These are phyloP conservation scores for Pomacea canaliculata DNA, from an alignment of 2,888 invertebrate genomes.

Conservation along the genomic window DNA sequence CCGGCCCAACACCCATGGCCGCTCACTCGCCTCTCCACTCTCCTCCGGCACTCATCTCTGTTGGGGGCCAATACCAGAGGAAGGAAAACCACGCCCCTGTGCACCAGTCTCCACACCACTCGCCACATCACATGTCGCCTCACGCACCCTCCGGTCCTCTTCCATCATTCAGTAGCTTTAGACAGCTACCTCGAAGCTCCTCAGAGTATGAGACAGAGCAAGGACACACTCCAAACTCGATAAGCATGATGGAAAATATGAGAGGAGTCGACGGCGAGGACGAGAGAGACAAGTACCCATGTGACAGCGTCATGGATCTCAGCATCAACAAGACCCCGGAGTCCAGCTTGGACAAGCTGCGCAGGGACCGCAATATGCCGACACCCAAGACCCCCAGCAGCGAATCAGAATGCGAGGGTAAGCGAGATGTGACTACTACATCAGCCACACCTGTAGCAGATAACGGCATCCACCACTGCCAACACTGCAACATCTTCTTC, in stretches of 20 bases:
- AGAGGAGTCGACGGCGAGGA: conserved; percentile 3
- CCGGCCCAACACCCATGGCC: conserved; percentile 16
- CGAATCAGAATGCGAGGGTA: conserved; percentile 56
- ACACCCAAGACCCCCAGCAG: conserved; percentile 44
- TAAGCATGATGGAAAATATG: conserved; percentile 20
- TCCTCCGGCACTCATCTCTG: conserved; percentile 11
- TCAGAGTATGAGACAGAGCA: conserved; percentile 3
- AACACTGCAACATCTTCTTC: conserved; percentile 62
- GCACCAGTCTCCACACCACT: conserved; percentile 24
- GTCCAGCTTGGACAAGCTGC: conserved; percentile 3
- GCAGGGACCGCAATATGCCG: conserved; percentile 30
- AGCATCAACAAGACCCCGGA: conserved; percentile 53
- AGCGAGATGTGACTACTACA: conserved; percentile 59
- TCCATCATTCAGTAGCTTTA: conserved; percentile 35
- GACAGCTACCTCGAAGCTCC: conserved; percentile 13
- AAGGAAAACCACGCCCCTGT: neutral
- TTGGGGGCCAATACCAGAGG: neutral
- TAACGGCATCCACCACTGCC: conserved; percentile 61
- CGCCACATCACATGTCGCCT: conserved; percentile 23
- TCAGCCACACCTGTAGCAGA: conserved; percentile 54
- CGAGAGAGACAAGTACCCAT: conserved; percentile 23
- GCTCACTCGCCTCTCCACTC: conserved; percentile 15
- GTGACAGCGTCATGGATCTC: conserved; percentile 58
- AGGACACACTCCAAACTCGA: conserved; percentile 24
- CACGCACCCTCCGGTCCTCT: conserved; percentile 21